Base-by-base conservation (phyloP, 2,888 invertebrate genomes). In the Andrena hattorfiana region DNA sequence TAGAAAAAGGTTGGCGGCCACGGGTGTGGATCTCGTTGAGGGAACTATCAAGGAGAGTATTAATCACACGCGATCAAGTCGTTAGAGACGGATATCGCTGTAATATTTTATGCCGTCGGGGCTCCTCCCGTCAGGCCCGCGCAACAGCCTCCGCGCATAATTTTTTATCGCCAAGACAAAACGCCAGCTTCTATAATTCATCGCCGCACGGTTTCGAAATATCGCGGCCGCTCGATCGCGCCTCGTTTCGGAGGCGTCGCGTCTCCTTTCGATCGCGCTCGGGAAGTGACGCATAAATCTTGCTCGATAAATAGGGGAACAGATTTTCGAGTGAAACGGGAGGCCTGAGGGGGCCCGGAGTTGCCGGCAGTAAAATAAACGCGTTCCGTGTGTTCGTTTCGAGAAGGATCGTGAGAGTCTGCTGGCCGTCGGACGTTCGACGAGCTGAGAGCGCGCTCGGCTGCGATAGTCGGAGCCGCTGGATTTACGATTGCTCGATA, bases 51-150 rank as follows among this genome's bases (percentile, higher is more conserved):
- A 78, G 87, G 89, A 77, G 87, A 89, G 87, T 87, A 90, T 87
- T 88, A 91, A 92, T 92, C 88, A 87, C 92, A 90, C 91, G 92
- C 92, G 91, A 92, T 91, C 90, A 89, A 89, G 90, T 92, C 90
- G 90, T 92, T 92, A 92, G 88, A 84, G 89, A 83, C 88, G 89
- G 88, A 90, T 89, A 90, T 89, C 87, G 85, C 81, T 80, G 88
- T 88, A 88, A 92, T 91, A 91, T 89, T 90, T 92, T 83, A 89
- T 88, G 80, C 74, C 26, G 87, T 84, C 85, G 71, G 79, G 73
- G 64, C 56, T 77, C 54, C 23, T 56, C 42, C 28, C 73, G 81
- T 56, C 72, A 62, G 48, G 8, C n/a, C 28, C 16, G 51, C 28
- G 51, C 42, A 59, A 49, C 73, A 62, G 32, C 66, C 62, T 70